phyloP scores from a whole-genome alignment of 1,140 invertebrate species.

The Drosophila seguyi region DNA sequence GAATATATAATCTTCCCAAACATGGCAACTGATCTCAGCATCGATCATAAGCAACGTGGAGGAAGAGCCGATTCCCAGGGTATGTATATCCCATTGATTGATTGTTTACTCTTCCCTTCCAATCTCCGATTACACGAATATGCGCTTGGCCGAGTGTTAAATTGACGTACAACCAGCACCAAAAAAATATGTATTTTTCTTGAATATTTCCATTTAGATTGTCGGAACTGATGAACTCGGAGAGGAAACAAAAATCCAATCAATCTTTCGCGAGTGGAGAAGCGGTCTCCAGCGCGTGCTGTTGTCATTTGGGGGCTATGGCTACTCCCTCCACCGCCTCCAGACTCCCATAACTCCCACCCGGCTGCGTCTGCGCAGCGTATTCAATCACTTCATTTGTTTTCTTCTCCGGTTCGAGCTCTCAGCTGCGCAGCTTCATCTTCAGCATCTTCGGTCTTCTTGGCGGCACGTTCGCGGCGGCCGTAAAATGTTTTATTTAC shows the following conservation, averaged over 20 bases:
- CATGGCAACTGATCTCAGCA: constrained; percentile 13
- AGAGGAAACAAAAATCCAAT: constrained; percentile 70
- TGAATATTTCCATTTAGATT: constrained; percentile 44
- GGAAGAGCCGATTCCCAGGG: constrained; percentile 15
- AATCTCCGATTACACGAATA: constrained; percentile 35
- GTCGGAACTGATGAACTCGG: constrained; percentile 65
- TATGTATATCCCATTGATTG: constrained; percentile 31
- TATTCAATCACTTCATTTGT: constrained; percentile 83
- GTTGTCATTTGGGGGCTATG: constrained; percentile 54
- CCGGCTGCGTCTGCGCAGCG: constrained; percentile 51
- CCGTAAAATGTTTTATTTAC: constrained; percentile 80
- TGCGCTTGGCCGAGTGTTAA: constrained; percentile 29
- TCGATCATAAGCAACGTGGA: not conserved
- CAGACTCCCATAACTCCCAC: constrained; percentile 9
- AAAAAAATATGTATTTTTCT: constrained; percentile 35
- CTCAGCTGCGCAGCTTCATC: constrained; percentile 24
- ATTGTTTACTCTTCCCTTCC: constrained; percentile 14
- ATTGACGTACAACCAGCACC: constrained; percentile 36
- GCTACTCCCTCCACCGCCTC: constrained; percentile 5
- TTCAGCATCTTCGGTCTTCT: constrained; percentile 21
- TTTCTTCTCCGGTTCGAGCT: constrained; percentile 30
- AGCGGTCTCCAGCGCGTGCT: constrained; percentile 64
- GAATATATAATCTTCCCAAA: not conserved
- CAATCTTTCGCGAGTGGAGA: constrained; percentile 61
- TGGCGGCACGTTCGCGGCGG: constrained; percentile 57